Percentiles rank a stretch among this genome's conserved stretches.
These are phyloP conservation scores for Cephalophus harveyi DNA, from an alignment of 2,113 vertebrate genomes.

Conservation along the genomic window DNA sequence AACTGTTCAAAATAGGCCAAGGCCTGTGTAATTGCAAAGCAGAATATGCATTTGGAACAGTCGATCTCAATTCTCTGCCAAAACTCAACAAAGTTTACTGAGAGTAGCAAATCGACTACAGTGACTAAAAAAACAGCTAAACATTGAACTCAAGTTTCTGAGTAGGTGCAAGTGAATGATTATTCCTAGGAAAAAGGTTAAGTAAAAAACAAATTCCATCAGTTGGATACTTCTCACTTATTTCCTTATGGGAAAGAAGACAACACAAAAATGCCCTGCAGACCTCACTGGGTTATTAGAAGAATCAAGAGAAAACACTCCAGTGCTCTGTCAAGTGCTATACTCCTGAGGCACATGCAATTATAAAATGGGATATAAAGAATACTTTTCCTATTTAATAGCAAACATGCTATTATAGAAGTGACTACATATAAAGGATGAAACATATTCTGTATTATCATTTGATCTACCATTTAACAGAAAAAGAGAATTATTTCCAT, in stretches of 20 bases:
- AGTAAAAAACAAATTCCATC: not conserved
- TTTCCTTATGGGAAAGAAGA: not conserved
- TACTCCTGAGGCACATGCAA: not conserved
- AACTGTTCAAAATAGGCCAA: slow-evolving; percentile 97
- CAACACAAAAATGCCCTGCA: not conserved
- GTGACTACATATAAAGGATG: not conserved
- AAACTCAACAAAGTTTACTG: not conserved
- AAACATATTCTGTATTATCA: not conserved
- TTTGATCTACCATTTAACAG: not conserved
- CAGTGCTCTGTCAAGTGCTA: not conserved
- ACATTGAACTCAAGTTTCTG: not conserved
- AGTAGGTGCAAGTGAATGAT: not conserved
- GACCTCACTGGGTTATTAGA: not conserved
- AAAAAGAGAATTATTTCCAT: not conserved
- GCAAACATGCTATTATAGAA: not conserved
- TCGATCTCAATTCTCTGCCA: not conserved
- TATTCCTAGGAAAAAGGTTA: not conserved
- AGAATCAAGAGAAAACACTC: not conserved
- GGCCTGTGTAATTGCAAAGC: slow-evolving; percentile 82
- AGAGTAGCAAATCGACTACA: not conserved
- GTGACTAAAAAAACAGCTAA: not conserved
- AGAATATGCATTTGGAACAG: not conserved
- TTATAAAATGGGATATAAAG: not conserved
- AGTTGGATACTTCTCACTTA: not conserved
- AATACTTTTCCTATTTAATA: not conserved